Evolutionary conservation across 2,113 vertebrate species (phyloP), one percentile per base, ranked within the genome.

Genomic region (Heloderma charlesbogerti): DNA sequence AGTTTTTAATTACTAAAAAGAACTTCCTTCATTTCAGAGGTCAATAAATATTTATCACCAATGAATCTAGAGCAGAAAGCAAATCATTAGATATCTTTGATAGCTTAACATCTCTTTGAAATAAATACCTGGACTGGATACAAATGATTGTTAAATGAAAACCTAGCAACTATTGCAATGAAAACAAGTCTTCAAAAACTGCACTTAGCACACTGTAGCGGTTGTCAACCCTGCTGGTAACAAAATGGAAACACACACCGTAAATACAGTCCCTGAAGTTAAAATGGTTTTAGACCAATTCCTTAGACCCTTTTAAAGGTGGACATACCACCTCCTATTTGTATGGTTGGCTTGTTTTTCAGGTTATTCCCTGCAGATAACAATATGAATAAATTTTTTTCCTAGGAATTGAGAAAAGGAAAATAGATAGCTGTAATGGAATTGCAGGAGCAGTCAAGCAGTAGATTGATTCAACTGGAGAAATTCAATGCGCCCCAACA

Each of bases 401-500:
- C 51, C 57, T 67, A 86, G 94, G 92, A 94, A 87, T 74, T 90
- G 89, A 96, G 88, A 93, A 95, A 96, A 97, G 91, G 93, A 96
- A 95, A 96, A 97, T 92, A 95, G 95, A 96, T 84, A 95, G 87
- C 91, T 95, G 92, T 94, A 96, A 95, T 93, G 89, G 94, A 96
- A 96, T 92, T 94, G 82, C 90, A 93, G 95, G 93, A 90, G 95
- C 95, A 96, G 94, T 90, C 96, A 97, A 95, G 95, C 96, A 96
- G 94, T 93, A 97, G 96, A 97, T 91, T 96, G 97, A 97, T 96
- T 97, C 97, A 96, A 97, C 88, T 94, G 96, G 92, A 97, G 95
- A 96, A 96, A 97, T 94, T 94, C 93, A 96, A 92, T 82, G 88
- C 92, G 96, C 96, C 96, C 95, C 95, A 92, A 92, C 95, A 96